These are phyloP conservation scores for Venusia cambrica DNA, from an alignment of 2,888 invertebrate genomes.

Conservation along the genomic window DNA sequence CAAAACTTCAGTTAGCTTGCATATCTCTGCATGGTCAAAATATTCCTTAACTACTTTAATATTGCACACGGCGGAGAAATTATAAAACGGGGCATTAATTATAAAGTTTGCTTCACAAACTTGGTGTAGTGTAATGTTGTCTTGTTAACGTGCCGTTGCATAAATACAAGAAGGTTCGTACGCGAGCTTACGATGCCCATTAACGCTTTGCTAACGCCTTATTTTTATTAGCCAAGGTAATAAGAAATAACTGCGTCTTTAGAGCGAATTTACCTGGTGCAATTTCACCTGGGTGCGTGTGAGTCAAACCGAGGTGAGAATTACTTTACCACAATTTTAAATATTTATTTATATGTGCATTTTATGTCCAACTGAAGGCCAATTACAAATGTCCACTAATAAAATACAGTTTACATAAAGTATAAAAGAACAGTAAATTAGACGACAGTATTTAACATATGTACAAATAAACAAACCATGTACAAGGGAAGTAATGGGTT, in stretches of 20 bases:
- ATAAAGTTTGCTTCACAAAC: slow-evolving; percentile 56
- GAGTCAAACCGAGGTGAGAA: not conserved
- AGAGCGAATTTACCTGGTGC: slow-evolving; percentile 32
- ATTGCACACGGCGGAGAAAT: slow-evolving; percentile 51
- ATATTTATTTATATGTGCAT: slow-evolving; percentile 1
- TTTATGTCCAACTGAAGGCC: too few relatives aligned
- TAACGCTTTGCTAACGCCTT: slow-evolving; percentile 45
- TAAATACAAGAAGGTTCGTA: slow-evolving; percentile 43
- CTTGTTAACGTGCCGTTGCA: slow-evolving; percentile 60
- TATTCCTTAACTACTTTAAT: slow-evolving; percentile 50
- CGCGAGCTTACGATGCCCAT: slow-evolving; percentile 49
- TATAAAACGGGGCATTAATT: slow-evolving; percentile 63
- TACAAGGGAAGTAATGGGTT: too few relatives aligned
- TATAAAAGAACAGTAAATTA: too few relatives aligned
- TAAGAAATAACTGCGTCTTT: slow-evolving; percentile 41
- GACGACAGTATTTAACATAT: too few relatives aligned
- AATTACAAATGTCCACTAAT: too few relatives aligned
- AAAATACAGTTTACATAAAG: too few relatives aligned
- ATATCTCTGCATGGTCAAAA: slow-evolving; percentile 42
- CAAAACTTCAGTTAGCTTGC: slow-evolving; percentile 31
- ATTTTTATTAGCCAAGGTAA: slow-evolving; percentile 45
- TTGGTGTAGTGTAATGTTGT: slow-evolving; percentile 58
- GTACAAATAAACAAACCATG: too few relatives aligned
- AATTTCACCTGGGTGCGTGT: slow-evolving; percentile 16
- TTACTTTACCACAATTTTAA: slow-evolving; percentile 2